These are phyloP conservation scores for Trichogramma evanescens DNA, from an alignment of 2,888 invertebrate genomes.

Conservation along the genomic window DNA sequence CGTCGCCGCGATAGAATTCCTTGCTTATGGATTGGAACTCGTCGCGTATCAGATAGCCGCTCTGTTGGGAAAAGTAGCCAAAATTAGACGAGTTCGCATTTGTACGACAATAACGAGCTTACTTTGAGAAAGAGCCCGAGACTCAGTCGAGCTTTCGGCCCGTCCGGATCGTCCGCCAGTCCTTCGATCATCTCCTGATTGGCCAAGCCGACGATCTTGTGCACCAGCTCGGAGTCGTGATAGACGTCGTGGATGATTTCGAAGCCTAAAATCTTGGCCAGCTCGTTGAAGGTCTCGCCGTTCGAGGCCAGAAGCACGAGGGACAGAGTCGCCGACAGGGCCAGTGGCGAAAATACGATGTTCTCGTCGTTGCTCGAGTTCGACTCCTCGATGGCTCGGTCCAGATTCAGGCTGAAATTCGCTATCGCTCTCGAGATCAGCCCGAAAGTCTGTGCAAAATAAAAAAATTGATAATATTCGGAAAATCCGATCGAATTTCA, in stretches of 20 bases:
- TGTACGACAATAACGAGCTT: neutral
- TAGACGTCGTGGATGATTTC: slow-evolving; percentile 50
- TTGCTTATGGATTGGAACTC: slow-evolving; percentile 51
- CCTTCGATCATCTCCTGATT: neutral
- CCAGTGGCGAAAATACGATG: slow-evolving; percentile 66
- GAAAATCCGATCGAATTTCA: no score
- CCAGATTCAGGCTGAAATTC: slow-evolving; percentile 36
- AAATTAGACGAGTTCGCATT: neutral
- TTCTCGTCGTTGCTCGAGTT: slow-evolving; percentile 42
- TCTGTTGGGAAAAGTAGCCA: slow-evolving; percentile 29
- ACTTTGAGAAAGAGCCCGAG: neutral
- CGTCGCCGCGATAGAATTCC: slow-evolving; percentile 54
- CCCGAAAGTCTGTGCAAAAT: neutral
- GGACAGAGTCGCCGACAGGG: slow-evolving; percentile 62
- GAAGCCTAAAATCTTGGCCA: slow-evolving; percentile 50
- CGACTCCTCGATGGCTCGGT: slow-evolving; percentile 28
- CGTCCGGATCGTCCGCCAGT: neutral
- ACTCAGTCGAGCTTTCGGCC: neutral
- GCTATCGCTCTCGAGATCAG: slow-evolving; percentile 32
- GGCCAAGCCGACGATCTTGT: slow-evolving; percentile 47
- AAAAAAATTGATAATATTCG: no score
- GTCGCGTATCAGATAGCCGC: slow-evolving; percentile 50
- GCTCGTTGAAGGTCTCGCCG: slow-evolving; percentile 64
- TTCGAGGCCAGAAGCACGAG: slow-evolving; percentile 66
- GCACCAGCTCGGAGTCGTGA: slow-evolving; percentile 49